Base-by-base conservation (phyloP, 2,797 vertebrate species). In the Sus cebifrons region DNA sequence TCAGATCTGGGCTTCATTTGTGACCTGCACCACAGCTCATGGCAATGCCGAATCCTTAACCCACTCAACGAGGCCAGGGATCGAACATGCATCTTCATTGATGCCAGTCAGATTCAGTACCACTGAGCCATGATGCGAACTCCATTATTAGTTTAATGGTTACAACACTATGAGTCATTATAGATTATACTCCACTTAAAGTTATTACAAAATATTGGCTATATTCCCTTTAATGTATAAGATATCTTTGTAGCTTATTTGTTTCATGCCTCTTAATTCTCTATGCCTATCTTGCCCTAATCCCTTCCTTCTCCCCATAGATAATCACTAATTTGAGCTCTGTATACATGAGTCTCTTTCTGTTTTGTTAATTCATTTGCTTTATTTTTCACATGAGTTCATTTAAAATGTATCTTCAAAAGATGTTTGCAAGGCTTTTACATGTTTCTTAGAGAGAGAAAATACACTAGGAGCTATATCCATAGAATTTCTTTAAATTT, bases 401-500 rank as follows among this genome's bases (percentile, higher is more conserved):
- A 64, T 73, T 94, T 82, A 79, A 93, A 94, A 52, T 81, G 2
- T 54, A 2, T 49, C 36, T 94, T 91, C 49, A 21, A 64, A 89
- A 95, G 88, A 83, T 70, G 4, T 56, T 60, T n/a, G 67, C 21
- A 71, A 40, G 5, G 1, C 11, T 71, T 83, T 96, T 77, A 78
- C 60, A 44, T 56, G 2, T 54, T 86, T 70, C 12, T 23, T 89
- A 21, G 10, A 93, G 54, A 79, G 91, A 82, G 5, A 82, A 70
- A 40, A 17, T 11, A 3, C 56, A 91, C 17, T 70, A 23, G 7
- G 52, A 17, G 0, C 40, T 93, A 11, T 82, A 86, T 96, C 3
- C 78, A 40, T 68, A 44, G 20, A 78, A 10, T 79, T 14, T 12
- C 36, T 97, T 89, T 79, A 94, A 95, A 95, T 6, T 32, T 18